Evolutionary conservation across 2,888 invertebrate species (phyloP).

Genomic region (Lasioglossum leucozonium): DNA sequence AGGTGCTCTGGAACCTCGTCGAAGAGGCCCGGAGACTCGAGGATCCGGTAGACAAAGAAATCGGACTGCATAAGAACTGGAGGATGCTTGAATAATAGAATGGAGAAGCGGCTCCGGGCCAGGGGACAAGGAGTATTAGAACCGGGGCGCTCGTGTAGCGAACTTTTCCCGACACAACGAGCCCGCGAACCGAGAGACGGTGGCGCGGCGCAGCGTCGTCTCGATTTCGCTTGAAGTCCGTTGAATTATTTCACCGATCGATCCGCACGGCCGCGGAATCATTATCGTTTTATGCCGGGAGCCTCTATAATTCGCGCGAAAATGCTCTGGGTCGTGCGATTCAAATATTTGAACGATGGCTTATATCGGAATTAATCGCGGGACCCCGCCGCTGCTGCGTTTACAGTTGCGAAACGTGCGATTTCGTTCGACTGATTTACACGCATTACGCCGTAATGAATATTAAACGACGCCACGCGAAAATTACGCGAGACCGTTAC

Average conservation of each 20-base stretch:
- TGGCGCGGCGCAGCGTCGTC: not conserved
- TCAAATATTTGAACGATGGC: conserved; percentile 49
- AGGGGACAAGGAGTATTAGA: conserved; percentile 48
- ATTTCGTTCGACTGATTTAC: conserved; percentile 47
- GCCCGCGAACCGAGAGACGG: not conserved
- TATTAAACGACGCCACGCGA: conserved; percentile 3
- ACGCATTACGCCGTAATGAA: conserved; percentile 1
- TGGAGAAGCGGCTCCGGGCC: conserved; percentile 46
- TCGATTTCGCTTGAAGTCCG: not conserved
- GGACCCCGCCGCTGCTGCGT: conserved; percentile 14
- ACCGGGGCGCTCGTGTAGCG: conserved; percentile 11
- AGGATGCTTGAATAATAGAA: conserved; percentile 54
- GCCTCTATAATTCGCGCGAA: conserved; percentile 25
- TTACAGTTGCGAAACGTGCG: conserved; percentile 16
- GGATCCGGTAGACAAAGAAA: conserved; percentile 51
- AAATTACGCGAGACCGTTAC: not conserved
- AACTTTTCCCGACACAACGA: not conserved
- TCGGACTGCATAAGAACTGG: conserved; percentile 45
- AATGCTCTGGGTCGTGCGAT: not conserved
- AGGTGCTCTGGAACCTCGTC: conserved; percentile 22
- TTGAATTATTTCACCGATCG: conserved; percentile 28
- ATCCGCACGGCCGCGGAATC: conserved; percentile 25
- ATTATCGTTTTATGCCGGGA: not conserved
- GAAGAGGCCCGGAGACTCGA: conserved; percentile 12
- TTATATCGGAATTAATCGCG: conserved; percentile 52